Conservation (phyloP, 2,113 vertebrate species). For the Onychorhynchus coronatus region DNA sequence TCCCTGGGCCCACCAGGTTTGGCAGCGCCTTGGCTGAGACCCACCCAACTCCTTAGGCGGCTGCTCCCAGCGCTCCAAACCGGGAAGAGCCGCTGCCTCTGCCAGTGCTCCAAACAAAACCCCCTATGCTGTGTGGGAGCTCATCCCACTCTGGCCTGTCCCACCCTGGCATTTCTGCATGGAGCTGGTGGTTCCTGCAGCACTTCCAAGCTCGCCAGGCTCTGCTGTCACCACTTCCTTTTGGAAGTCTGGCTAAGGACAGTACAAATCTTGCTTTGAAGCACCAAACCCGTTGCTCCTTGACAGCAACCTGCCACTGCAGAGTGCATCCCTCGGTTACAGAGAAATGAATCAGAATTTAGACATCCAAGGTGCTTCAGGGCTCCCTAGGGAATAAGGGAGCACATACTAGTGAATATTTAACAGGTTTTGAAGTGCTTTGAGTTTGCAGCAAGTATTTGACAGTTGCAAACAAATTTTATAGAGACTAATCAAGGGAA, state of each 20-base stretch:
- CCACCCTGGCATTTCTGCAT: fast-evolving
- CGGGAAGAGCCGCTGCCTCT: background rate
- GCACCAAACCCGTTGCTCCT: background rate
- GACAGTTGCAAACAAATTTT: background rate
- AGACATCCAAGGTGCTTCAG: background rate
- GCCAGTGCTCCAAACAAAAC: background rate
- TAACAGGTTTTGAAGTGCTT: background rate
- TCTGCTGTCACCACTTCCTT: background rate
- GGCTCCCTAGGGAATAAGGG: background rate
- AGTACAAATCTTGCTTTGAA: fast-evolving
- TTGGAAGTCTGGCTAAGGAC: background rate
- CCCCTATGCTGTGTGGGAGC: background rate
- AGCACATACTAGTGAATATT: background rate
- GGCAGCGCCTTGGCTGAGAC: background rate
- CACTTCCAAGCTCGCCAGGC: background rate
- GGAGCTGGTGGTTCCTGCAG: background rate
- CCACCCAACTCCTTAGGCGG: background rate
- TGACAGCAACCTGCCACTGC: background rate
- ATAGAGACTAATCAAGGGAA: background rate
- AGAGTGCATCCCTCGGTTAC: background rate
- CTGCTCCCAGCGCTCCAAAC: background rate
- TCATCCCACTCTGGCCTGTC: too few relatives aligned
- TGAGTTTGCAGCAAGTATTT: background rate
- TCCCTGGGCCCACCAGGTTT: background rate
- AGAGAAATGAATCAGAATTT: background rate